phyloP scores from a whole-genome alignment of 2,113 vertebrate genomes.

The Brachypodius melanocephalos region DNA sequence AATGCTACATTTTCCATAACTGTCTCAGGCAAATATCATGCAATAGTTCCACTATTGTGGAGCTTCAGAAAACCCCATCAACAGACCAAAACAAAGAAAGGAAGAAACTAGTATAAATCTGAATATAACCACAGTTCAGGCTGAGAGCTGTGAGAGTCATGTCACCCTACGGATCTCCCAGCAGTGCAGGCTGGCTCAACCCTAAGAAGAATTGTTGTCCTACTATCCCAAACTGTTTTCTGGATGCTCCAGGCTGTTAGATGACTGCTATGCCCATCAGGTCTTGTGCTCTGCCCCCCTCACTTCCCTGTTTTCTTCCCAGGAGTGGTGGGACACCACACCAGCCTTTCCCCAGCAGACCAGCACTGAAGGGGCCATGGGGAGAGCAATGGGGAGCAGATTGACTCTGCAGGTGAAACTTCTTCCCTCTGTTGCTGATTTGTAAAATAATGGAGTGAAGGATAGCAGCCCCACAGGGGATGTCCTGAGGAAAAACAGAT shows the following conservation, averaged over 20 bases:
- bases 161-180: background rate
- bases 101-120: background rate
- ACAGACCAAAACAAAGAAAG: background rate
- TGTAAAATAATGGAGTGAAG: background rate
- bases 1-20: background rate
- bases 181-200: background rate
- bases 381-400: background rate
- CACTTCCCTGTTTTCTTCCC: background rate
- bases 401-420: fast-evolving
- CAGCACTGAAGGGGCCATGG: background rate
- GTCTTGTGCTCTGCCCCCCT: background rate
- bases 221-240: background rate
- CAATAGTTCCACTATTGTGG: background rate
- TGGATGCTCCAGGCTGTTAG: background rate
- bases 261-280: background rate
- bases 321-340: background rate
- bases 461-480: background rate
- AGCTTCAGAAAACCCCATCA: background rate
- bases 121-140: background rate
- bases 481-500: background rate
- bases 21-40: background rate
- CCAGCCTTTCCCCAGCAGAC: background rate
- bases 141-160: background rate
- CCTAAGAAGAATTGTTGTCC: background rate
- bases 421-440: background rate